Evolutionary conservation across 2,113 vertebrate genomes (phyloP).

Genomic region (Leuciscus idus): DNA sequence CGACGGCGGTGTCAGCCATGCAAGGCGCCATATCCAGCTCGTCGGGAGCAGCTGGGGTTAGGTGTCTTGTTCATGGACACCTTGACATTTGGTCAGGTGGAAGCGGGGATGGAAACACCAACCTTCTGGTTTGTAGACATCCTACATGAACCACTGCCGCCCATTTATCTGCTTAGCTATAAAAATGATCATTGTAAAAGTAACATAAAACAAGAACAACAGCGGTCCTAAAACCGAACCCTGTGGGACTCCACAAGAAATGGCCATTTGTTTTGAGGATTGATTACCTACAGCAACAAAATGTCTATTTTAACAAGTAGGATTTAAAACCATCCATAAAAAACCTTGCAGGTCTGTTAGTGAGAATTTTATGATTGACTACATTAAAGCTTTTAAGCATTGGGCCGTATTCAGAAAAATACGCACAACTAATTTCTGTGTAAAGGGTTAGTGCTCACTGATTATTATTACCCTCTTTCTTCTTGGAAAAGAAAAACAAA

Average conservation of each 20-base stretch:
- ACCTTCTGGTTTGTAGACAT: too few species aligned
- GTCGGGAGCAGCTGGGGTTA: too few species aligned
- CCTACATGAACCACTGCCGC: too few species aligned
- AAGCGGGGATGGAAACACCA: too few species aligned
- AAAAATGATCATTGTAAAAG: background rate
- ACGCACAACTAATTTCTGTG: background rate
- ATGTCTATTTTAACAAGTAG: background rate
- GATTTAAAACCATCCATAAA: background rate
- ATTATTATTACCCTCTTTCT: slow-evolving; percentile 51
- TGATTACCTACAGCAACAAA: background rate
- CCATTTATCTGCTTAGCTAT: background rate
- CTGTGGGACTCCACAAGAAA: background rate
- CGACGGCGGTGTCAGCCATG: too few species aligned
- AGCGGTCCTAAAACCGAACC: background rate
- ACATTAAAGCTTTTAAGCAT: background rate
- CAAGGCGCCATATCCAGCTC: too few species aligned
- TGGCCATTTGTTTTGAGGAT: background rate
- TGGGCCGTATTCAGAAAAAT: background rate
- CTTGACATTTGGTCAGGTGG: too few species aligned
- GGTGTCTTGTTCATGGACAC: too few species aligned
- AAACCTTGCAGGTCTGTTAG: background rate
- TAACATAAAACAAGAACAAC: background rate
- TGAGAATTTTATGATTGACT: background rate
- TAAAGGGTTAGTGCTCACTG: background rate
- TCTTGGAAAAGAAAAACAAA: slow-evolving; percentile 51